Evolutionary conservation across 2,888 invertebrate genomes (phyloP), one percentile per base, ranked within the genome.

Genomic region (Gnatocerus cornutus): DNA sequence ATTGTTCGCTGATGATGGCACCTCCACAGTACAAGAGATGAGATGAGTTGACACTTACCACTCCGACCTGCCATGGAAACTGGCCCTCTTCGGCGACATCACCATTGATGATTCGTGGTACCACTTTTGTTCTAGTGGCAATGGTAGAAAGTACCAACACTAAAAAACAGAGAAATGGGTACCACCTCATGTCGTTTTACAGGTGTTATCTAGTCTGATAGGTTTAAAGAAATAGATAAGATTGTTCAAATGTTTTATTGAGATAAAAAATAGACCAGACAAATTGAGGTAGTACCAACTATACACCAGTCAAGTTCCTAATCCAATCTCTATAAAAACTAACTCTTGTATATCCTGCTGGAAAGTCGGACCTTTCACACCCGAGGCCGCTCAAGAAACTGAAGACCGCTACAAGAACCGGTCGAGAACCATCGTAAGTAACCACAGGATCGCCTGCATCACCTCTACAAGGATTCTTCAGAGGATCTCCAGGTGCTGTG

Each of bases 61-160:
- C 33, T 2, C 45, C 65, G 2, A 65, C 65, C 56, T 65, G 65
- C 65, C 65, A 65, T n/a, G 65, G 65, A 56, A 56, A 48, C 13
- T 65, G 65, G 3, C 46, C 56, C 8, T 37, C 37, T 16, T 56
- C 7, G 12, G 65, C 65, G 30, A 55, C 37, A 0, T 56, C 29
- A 39, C 65, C 65, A 21, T 56, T 56, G 9, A 65, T 37, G 12
- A 65, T 65, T 21, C 55, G 37, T 13, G 46, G 46, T 16, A 7
- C 43, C 45, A 37, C 21, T 21, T 21, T 1, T 1, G 4, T 21
- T 21, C 4, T 21, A 4, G 21, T 3, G 4, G 21, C 21, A 21
- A 3, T 21, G 21, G 21, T 21, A 21, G 21, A 21, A 21, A 21
- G 4, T 4, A 21, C 21, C 21, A 4, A 3, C 21, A 4, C 21